phyloP scores from a whole-genome alignment of 2,888 invertebrate species.

The Gortyna flavago region DNA sequence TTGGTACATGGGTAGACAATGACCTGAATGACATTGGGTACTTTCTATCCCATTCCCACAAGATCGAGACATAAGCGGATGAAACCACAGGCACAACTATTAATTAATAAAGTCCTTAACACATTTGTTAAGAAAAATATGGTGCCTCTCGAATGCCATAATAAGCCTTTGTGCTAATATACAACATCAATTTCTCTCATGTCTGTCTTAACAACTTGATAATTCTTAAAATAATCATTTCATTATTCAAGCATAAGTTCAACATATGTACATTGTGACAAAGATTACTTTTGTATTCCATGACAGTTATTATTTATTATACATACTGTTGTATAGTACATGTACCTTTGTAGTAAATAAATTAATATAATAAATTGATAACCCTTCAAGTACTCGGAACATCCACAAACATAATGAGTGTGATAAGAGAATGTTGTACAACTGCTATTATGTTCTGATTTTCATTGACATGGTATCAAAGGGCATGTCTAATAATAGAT shows the following conservation, averaged over 20 bases:
- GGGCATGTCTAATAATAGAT: constrained; percentile 28
- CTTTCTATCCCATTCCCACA: background rate
- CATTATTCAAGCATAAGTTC: background rate
- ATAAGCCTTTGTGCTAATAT: background rate
- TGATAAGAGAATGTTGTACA: constrained; percentile 51
- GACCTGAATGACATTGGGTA: background rate
- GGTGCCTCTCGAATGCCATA: background rate
- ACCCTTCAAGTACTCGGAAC: constrained; percentile 38
- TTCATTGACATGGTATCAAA: constrained; percentile 44
- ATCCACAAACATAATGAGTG: constrained; percentile 38
- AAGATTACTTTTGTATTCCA: constrained; percentile 17
- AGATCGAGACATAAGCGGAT: background rate
- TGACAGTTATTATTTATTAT: background rate
- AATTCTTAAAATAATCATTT: background rate
- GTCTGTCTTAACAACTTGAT: background rate
- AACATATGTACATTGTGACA: background rate
- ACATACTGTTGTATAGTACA: constrained; percentile 1
- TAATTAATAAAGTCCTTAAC: background rate
- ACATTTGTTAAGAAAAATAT: background rate
- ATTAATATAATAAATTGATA: constrained; percentile 45
- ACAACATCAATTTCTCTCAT: background rate
- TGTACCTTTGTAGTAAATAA: constrained; percentile 34
- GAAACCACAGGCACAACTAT: background rate
- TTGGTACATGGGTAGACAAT: background rate
- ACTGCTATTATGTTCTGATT: constrained; percentile 40